A percentile compares a stretch with the other conserved stretches of the same genome.
Evolutionary conservation across 2,113 vertebrate species (phyloP).

Genomic region (Ovis aries): DNA sequence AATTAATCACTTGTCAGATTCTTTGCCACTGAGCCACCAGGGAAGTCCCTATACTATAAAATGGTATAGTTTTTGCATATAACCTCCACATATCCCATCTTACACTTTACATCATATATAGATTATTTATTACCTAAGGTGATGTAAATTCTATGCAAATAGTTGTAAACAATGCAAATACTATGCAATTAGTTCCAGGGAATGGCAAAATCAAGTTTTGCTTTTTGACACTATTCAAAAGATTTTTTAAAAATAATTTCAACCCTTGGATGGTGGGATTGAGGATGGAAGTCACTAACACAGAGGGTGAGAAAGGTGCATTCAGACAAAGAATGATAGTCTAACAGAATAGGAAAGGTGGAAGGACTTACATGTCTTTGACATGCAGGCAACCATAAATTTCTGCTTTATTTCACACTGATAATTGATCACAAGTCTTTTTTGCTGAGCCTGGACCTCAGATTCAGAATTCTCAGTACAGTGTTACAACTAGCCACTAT

Average conservation of each 20-base stretch:
- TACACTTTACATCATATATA: not conserved
- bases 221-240: not conserved
- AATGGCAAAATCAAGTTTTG: not conserved
- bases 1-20: not conserved
- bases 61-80: not conserved
- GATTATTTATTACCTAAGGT: not conserved
- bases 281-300: not conserved
- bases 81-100: not conserved
- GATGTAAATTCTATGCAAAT: not conserved
- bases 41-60: not conserved
- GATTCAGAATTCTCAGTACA: not conserved
- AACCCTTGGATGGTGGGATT: not conserved
- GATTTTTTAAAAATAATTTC: not conserved
- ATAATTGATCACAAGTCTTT: not conserved
- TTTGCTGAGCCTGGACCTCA: not conserved
- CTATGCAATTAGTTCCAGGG: not conserved
- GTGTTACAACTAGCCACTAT: not conserved
- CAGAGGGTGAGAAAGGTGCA: not conserved
- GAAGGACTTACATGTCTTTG: not conserved
- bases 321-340: not conserved
- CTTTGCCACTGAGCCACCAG: not conserved
- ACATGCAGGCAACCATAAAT: not conserved
- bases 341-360: not conserved
- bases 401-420: not conserved
- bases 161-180: not conserved